These are phyloP conservation scores for Crenuchus spilurus DNA, from an alignment of 2,797 vertebrate genomes.

Conservation along the genomic window DNA sequence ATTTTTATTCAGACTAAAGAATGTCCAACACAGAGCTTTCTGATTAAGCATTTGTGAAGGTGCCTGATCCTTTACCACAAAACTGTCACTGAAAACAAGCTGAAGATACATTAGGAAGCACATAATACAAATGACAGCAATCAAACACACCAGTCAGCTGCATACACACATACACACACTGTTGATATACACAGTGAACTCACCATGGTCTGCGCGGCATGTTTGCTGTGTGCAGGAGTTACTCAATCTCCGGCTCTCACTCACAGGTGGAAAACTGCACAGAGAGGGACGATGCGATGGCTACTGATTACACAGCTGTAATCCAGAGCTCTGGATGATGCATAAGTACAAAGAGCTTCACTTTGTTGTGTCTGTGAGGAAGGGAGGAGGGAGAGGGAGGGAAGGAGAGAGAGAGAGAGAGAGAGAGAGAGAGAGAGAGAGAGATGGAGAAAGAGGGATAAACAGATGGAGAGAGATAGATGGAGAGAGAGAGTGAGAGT, in stretches of 20 bases:
- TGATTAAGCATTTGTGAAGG: not conserved
- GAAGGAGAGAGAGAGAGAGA: conserved; percentile 3
- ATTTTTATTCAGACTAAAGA: too few relatives aligned
- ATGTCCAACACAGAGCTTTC: not conserved
- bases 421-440: conserved; percentile 1
- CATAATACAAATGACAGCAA: not conserved
- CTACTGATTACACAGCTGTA: conserved; percentile 53
- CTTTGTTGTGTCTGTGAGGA: conserved; percentile 39
- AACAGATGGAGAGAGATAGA: not conserved
- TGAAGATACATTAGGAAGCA: not conserved
- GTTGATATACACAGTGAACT: conserved; percentile 30
- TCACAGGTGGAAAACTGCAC: conserved; percentile 22
- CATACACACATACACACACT: not conserved
- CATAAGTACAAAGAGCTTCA: conserved; percentile 48
- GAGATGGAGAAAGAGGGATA: conserved; percentile 12
- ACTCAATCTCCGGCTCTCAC: conserved; percentile 39
- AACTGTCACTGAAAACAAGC: not conserved
- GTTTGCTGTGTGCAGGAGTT: conserved; percentile 26
- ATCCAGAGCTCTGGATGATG: conserved; percentile 43
- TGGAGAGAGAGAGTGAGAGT: conserved; percentile 1
- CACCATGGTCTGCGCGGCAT: conserved; percentile 59
- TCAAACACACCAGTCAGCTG: not conserved
- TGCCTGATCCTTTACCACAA: not conserved
- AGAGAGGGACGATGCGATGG: conserved; percentile 20
- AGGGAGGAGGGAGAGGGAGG: conserved; percentile 12